A percentile compares a stretch with the other conserved stretches of the same genome.
phyloP scores from a whole-genome alignment of 2,888 invertebrate species.

The Bugula neritina region DNA sequence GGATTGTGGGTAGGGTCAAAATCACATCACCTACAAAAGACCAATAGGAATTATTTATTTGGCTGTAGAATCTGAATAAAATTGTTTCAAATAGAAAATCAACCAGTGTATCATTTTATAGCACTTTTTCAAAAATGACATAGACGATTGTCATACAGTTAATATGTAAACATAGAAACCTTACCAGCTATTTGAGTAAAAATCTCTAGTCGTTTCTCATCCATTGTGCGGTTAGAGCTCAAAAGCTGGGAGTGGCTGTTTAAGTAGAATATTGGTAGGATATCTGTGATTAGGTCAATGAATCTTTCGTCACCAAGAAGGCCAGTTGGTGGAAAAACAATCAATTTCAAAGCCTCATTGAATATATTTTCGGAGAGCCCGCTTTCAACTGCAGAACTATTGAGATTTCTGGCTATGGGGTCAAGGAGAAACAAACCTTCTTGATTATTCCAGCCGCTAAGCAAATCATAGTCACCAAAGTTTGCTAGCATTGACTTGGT shows the following conservation, averaged over 20 bases:
- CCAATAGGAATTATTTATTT: too few species aligned
- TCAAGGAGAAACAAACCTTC: conserved; percentile 19
- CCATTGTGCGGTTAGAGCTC: neutral
- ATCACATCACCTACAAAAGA: neutral
- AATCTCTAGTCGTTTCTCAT: neutral
- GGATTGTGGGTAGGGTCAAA: neutral
- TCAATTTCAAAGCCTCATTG: too few species aligned
- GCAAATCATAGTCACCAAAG: conserved; percentile 6
- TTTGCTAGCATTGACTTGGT: neutral
- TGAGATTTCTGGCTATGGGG: too few species aligned
- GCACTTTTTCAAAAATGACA: too few species aligned
- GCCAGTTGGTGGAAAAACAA: neutral
- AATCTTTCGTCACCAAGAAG: neutral
- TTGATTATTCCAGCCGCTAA: conserved; percentile 19
- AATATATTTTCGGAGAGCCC: too few species aligned
- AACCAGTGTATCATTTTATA: too few species aligned
- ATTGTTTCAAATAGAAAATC: too few species aligned
- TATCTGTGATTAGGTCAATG: neutral
- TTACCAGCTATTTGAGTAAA: neutral
- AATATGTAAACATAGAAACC: neutral
- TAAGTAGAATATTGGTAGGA: neutral
- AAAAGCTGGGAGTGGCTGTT: neutral
- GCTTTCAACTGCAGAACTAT: too few species aligned
- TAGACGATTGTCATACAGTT: neutral
- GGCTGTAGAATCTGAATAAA: too few species aligned